These are phyloP conservation scores for Corydoras maculifer DNA, from an alignment of 2,113 vertebrate genomes.

Conservation along the genomic window DNA sequence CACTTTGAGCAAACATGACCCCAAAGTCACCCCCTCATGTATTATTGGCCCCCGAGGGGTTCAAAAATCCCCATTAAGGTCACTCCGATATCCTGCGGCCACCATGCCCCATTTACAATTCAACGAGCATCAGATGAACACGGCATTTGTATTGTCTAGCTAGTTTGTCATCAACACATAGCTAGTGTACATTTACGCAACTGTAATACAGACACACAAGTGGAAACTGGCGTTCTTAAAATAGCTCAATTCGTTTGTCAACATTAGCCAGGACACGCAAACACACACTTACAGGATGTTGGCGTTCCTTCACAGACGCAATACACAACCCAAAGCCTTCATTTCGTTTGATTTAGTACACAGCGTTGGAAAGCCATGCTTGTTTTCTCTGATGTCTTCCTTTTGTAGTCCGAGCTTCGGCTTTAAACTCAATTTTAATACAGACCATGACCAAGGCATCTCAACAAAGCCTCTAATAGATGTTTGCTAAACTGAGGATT, in stretches of 20 bases:
- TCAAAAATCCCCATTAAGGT: slow-evolving; percentile 57
- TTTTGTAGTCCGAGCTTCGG: slow-evolving; percentile 52
- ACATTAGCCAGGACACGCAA: slow-evolving; percentile 49
- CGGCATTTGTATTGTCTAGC: too few relatives aligned
- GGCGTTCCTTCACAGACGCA: slow-evolving; percentile 11
- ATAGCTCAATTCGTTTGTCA: too few relatives aligned
- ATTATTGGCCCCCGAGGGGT: slow-evolving; percentile 38
- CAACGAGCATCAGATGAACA: slow-evolving; percentile 47
- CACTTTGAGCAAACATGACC: slow-evolving; percentile 61
- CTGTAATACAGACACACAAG: too few relatives aligned
- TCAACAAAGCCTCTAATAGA: too few relatives aligned
- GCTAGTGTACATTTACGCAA: too few relatives aligned
- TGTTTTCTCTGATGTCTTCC: slow-evolving; percentile 2
- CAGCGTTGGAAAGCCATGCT: slow-evolving; percentile 44
- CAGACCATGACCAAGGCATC: background rate
- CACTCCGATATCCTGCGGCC: slow-evolving; percentile 28
- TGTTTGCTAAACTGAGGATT: too few relatives aligned
- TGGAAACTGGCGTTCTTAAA: too few relatives aligned
- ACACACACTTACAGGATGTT: slow-evolving; percentile 34
- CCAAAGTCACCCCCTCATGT: slow-evolving; percentile 47
- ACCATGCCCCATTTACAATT: slow-evolving; percentile 61
- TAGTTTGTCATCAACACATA: too few relatives aligned
- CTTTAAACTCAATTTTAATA: slow-evolving; percentile 45
- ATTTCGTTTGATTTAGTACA: slow-evolving; percentile 33
- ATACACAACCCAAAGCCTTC: slow-evolving; percentile 40